Conservation (phyloP, 1,140 invertebrate species). For the Gonatopus flavifemur region DNA sequence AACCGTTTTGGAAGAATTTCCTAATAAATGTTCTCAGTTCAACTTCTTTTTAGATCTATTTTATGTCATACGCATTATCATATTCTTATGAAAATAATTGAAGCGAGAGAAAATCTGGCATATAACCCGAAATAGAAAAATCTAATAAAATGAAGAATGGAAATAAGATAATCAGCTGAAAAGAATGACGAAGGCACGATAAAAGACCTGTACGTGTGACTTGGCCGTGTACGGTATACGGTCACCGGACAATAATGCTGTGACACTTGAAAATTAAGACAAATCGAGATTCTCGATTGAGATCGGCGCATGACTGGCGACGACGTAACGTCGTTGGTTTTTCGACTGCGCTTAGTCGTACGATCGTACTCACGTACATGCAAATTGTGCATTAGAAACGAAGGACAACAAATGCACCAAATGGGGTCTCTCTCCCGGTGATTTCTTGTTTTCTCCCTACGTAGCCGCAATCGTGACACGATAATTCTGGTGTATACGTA, state of each 20-base stretch:
- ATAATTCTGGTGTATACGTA: slow-evolving; percentile 20
- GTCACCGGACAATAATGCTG: too few relatives aligned
- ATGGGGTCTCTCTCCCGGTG: background rate
- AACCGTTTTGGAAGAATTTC: too few relatives aligned
- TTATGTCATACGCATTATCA: too few relatives aligned
- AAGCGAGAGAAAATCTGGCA: too few relatives aligned
- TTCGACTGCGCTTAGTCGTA: slow-evolving; percentile 21
- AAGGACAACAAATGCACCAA: slow-evolving; percentile 3
- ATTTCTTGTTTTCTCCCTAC: slow-evolving; percentile 19
- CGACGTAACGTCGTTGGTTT: slow-evolving; percentile 5
- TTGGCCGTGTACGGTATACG: background rate
- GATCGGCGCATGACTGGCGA: slow-evolving; percentile 29
- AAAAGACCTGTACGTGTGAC: slow-evolving; percentile 9
- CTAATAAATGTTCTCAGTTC: too few relatives aligned
- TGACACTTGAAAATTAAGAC: slow-evolving; percentile 36
- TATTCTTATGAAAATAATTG: too few relatives aligned
- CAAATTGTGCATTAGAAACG: slow-evolving; percentile 31
- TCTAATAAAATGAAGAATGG: too few relatives aligned
- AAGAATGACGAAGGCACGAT: slow-evolving; percentile 15
- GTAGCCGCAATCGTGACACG: slow-evolving; percentile 13
- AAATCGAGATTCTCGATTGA: slow-evolving; percentile 31
- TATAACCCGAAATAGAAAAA: too few relatives aligned
- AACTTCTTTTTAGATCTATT: too few relatives aligned
- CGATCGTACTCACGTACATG: slow-evolving; percentile 22
- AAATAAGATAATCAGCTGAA: too few relatives aligned